These are phyloP conservation scores for Ligdia adustata DNA, from an alignment of 2,888 invertebrate species.

Conservation along the genomic window DNA sequence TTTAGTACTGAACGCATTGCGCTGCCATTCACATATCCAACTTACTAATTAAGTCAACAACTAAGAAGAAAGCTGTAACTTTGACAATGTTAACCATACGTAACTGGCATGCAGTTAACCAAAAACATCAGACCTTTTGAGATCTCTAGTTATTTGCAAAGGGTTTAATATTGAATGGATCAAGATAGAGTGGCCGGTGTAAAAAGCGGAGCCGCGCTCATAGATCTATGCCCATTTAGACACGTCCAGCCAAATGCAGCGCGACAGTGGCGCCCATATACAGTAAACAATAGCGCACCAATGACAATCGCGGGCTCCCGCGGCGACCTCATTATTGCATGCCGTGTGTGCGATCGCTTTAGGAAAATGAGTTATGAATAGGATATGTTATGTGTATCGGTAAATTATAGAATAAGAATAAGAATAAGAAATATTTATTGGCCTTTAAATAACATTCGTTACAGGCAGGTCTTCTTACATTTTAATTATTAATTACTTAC, in stretches of 20 bases:
- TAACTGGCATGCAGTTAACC: slow-evolving; percentile 62
- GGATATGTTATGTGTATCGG: slow-evolving; percentile 29
- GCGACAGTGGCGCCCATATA: slow-evolving; percentile 77
- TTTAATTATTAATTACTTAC: too few relatives aligned
- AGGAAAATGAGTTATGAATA: slow-evolving; percentile 41
- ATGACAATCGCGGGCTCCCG: slow-evolving; percentile 70
- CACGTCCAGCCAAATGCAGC: slow-evolving; percentile 67
- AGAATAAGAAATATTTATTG: too few relatives aligned
- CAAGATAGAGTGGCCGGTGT: slow-evolving; percentile 48
- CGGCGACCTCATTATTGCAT: slow-evolving; percentile 68
- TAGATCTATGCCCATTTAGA: slow-evolving; percentile 82
- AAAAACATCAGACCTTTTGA: slow-evolving; percentile 47
- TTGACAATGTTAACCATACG: slow-evolving; percentile 82
- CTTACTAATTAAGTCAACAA: slow-evolving; percentile 82
- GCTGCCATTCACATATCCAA: slow-evolving; percentile 83
- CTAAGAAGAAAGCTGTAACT: slow-evolving; percentile 80
- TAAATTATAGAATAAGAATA: too few relatives aligned
- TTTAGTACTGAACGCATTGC: slow-evolving; percentile 74
- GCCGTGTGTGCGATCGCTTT: slow-evolving; percentile 55
- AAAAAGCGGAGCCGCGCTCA: slow-evolving; percentile 74
- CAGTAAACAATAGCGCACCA: slow-evolving; percentile 79
- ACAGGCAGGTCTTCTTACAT: too few relatives aligned
- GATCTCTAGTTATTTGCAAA: slow-evolving; percentile 10
- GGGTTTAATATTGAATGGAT: slow-evolving; percentile 30
- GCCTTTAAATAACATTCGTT: too few relatives aligned